These are phyloP conservation scores for Eulemur macaco DNA, from an alignment of 2,113 vertebrate genomes.

Conservation along the genomic window DNA sequence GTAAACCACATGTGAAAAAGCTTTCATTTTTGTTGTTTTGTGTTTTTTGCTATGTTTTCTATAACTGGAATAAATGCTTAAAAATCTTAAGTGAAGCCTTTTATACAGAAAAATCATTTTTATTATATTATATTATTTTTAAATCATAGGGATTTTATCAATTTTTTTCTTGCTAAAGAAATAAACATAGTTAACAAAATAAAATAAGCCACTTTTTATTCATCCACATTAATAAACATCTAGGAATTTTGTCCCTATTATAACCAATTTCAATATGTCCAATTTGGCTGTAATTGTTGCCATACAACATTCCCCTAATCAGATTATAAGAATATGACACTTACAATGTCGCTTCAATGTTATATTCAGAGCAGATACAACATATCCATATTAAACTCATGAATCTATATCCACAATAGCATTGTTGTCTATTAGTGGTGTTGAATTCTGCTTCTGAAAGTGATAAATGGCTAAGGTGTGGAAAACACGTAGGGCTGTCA, in stretches of 20 bases:
- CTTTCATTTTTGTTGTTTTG: background rate
- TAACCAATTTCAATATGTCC: background rate
- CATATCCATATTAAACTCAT: background rate
- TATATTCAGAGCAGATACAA: background rate
- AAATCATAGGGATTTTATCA: background rate
- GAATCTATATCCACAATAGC: background rate
- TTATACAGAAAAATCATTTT: background rate
- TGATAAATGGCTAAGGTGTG: background rate
- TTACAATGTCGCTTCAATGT: background rate
- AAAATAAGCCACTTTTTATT: background rate
- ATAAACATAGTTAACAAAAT: background rate
- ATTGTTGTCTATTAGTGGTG: background rate
- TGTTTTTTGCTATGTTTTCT: background rate
- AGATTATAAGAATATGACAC: background rate
- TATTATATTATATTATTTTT: background rate
- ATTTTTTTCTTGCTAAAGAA: background rate
- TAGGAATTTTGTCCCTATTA: background rate
- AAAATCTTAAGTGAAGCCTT: background rate
- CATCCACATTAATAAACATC: background rate
- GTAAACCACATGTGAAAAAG: constrained; percentile 66
- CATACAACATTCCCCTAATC: background rate
- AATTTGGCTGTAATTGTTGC: background rate
- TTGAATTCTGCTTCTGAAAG: background rate
- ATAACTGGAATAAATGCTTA: constrained; percentile 43
- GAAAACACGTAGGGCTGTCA: background rate